Conservation (phyloP, 1,140 invertebrate genomes). For the Drosophila orosa region DNA sequence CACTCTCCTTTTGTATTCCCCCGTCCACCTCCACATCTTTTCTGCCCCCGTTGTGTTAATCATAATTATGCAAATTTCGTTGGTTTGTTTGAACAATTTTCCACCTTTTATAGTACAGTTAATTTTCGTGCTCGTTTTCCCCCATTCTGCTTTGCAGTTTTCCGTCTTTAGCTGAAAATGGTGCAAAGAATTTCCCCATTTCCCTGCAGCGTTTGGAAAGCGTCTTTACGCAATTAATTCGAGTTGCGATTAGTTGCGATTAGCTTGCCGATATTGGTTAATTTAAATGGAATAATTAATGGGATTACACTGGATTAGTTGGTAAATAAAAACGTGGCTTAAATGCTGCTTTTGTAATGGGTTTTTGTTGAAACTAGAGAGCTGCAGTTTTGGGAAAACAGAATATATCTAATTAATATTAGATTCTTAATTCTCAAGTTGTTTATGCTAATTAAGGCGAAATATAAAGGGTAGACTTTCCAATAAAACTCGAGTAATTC, state of each 20-base stretch:
- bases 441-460: not conserved
- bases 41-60: slow-evolving; percentile 59
- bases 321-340: not conserved
- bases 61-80: slow-evolving; percentile 82
- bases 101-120: slow-evolving; percentile 83
- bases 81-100: slow-evolving; percentile 83
- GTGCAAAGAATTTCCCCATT: slow-evolving; percentile 69
- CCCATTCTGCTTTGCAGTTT: slow-evolving; percentile 13
- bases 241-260: slow-evolving; percentile 59
- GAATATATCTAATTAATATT: no score
- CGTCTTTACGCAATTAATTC: slow-evolving; percentile 77
- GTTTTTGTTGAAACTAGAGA: not conserved
- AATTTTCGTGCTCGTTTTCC: slow-evolving; percentile 78
- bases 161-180: slow-evolving; percentile 33
- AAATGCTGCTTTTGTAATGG: not conserved
- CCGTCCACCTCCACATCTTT: not conserved
- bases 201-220: slow-evolving; percentile 48
- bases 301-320: not conserved
- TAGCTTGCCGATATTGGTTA: slow-evolving; percentile 44
- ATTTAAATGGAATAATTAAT: slow-evolving; percentile 34
- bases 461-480: not conserved
- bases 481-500: slow-evolving; percentile 4
- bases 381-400: no score
- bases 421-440: not conserved
- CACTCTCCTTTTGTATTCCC: slow-evolving; percentile 1